Evolutionary conservation across 2,888 invertebrate species (phyloP).

Genomic region (Cerastoderma edule): DNA sequence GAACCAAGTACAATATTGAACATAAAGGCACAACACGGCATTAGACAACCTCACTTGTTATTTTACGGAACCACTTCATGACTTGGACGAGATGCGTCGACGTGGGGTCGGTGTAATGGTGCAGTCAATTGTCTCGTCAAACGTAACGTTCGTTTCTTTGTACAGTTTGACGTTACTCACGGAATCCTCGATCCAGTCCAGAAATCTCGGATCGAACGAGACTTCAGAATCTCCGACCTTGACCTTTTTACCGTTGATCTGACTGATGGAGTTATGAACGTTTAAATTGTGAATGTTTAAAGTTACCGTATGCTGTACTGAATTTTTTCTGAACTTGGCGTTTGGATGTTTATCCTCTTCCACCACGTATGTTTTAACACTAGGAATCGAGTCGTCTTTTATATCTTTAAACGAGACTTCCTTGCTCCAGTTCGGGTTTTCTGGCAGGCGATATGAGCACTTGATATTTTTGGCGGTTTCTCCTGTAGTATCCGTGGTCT

Average conservation of each 20-base stretch:
- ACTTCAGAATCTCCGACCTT: conserved; percentile 58
- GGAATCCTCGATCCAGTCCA: conserved; percentile 65
- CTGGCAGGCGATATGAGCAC: conserved; percentile 63
- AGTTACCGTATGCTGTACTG: conserved; percentile 53
- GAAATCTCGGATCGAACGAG: conserved; percentile 60
- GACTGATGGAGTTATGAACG: conserved; percentile 66
- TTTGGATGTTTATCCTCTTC: conserved; percentile 47
- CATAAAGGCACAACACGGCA: too few species aligned
- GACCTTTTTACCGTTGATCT: conserved; percentile 54
- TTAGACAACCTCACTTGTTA: too few species aligned
- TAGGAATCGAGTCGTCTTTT: conserved; percentile 65
- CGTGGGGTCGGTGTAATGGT: conserved; percentile 29
- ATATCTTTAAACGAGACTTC: conserved; percentile 64
- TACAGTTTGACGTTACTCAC: conserved; percentile 35
- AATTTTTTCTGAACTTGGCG: conserved; percentile 52
- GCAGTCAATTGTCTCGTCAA: conserved; percentile 37
- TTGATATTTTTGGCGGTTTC: conserved; percentile 56
- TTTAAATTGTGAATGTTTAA: conserved; percentile 64
- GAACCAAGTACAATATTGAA: too few species aligned
- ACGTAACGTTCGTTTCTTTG: conserved; percentile 33
- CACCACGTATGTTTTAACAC: conserved; percentile 67
- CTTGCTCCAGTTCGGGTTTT: conserved; percentile 63
- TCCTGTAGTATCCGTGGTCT: conserved; percentile 25
- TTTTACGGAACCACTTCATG: too few species aligned
- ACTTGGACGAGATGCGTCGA: conserved; percentile 35